A percentile compares a stretch with the other conserved stretches of the same genome.
phyloP scores from a whole-genome alignment of 2,113 vertebrate genomes.

The Myrmecobius fasciatus region DNA sequence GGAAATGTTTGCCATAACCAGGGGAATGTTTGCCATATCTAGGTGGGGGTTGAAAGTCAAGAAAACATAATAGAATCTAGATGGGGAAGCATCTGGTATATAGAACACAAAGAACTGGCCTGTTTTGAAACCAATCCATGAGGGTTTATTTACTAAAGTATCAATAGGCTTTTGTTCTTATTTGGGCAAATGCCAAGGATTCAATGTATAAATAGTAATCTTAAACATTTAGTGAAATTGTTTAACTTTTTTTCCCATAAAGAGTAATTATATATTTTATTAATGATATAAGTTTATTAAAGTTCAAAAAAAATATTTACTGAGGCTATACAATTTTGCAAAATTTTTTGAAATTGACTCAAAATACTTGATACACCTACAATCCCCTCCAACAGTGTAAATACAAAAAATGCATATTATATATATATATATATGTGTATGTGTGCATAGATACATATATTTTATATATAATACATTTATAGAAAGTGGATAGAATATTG shows the following conservation, averaged over 20 bases:
- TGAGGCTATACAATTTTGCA: slow-evolving; percentile 8
- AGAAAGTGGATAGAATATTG: background rate
- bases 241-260: background rate
- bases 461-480: too few relatives aligned
- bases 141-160: background rate
- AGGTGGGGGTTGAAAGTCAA: background rate
- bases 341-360: background rate
- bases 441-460: background rate
- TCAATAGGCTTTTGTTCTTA: background rate
- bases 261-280: background rate
- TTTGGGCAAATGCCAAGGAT: background rate
- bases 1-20: slow-evolving; percentile 5
- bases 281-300: slow-evolving; percentile 13
- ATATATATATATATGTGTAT: background rate
- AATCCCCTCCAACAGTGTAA: background rate
- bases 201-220: background rate
- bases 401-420: background rate
- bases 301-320: slow-evolving; percentile 14
- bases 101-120: slow-evolving; percentile 25
- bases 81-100: background rate
- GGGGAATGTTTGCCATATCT: slow-evolving; percentile 20
- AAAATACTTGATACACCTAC: background rate
- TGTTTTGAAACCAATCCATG: background rate
- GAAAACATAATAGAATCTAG: background rate
- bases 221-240: background rate